These are phyloP conservation scores for Microcebus griseorufus DNA, from an alignment of 2,113 vertebrate species.

Conservation along the genomic window DNA sequence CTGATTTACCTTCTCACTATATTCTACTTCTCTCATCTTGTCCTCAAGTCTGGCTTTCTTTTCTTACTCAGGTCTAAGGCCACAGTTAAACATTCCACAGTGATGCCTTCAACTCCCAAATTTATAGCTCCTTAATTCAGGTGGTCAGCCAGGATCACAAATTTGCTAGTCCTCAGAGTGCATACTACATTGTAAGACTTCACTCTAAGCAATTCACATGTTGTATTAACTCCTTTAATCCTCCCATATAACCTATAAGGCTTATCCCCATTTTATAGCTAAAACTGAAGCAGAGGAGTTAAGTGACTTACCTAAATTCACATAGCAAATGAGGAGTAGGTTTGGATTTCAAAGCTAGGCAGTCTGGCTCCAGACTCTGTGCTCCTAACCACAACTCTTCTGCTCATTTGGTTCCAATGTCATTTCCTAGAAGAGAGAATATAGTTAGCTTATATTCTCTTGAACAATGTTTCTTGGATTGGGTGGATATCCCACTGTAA, in stretches of 20 bases:
- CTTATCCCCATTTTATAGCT: background rate
- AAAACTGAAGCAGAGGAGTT: background rate
- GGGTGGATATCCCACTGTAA: background rate
- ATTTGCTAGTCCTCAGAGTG: background rate
- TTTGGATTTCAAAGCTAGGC: background rate
- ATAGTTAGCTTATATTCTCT: background rate
- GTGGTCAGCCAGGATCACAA: background rate
- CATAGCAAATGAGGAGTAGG: background rate
- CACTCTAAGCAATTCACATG: background rate
- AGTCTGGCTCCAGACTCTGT: background rate
- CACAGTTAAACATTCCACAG: background rate
- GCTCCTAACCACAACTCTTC: background rate
- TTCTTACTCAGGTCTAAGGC: background rate
- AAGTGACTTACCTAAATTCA: constrained; percentile 11
- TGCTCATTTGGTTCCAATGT: background rate
- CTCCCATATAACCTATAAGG: background rate
- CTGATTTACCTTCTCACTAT: background rate
- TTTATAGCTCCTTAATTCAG: background rate
- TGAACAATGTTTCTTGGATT: background rate
- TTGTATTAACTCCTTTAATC: background rate
- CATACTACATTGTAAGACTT: background rate
- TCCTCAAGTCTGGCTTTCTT: background rate
- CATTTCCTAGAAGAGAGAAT: background rate
- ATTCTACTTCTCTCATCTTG: background rate
- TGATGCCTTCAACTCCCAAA: background rate